Evolutionary conservation across 2,797 vertebrate genomes (phyloP).

Genomic region (Etheostoma nigrum): DNA sequence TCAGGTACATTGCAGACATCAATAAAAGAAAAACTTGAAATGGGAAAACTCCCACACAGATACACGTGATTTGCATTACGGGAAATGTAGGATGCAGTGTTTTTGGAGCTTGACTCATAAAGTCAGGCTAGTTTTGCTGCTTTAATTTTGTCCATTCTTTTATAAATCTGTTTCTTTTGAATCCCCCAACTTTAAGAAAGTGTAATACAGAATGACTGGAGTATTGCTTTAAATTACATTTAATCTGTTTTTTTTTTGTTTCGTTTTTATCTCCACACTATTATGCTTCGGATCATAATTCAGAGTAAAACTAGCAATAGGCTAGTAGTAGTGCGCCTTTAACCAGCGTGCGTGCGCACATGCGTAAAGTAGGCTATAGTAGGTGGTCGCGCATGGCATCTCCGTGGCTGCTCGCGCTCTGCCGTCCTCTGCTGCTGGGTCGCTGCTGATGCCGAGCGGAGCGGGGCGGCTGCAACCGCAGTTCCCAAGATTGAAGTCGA

Average conservation of each 20-base stretch:
- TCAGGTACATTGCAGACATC: neutral
- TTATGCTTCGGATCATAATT: slow-evolving; percentile 27
- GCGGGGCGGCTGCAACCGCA: slow-evolving; percentile 77
- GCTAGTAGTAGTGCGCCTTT: slow-evolving; percentile 64
- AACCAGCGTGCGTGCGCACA: slow-evolving; percentile 69
- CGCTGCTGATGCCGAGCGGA: slow-evolving; percentile 74
- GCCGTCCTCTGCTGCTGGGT: slow-evolving; percentile 79
- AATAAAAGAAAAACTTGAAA: neutral
- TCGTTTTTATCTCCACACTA: neutral
- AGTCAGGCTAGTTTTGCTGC: neutral
- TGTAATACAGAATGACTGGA: neutral
- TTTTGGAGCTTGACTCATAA: neutral
- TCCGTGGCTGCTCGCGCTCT: slow-evolving; percentile 60
- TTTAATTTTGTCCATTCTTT: neutral
- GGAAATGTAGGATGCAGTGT: slow-evolving; percentile 18
- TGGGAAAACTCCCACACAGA: neutral
- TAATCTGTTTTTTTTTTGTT: neutral
- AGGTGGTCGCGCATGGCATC: slow-evolving; percentile 76
- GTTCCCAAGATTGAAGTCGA: slow-evolving; percentile 68
- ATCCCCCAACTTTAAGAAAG: neutral
- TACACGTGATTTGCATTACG: slow-evolving; percentile 8
- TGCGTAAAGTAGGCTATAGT: slow-evolving; percentile 66
- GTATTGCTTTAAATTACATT: slow-evolving; percentile 5
- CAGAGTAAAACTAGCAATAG: slow-evolving; percentile 24
- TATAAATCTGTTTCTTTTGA: neutral